Conservation (phyloP, 2,113 vertebrate species). For the Gallinago media region DNA sequence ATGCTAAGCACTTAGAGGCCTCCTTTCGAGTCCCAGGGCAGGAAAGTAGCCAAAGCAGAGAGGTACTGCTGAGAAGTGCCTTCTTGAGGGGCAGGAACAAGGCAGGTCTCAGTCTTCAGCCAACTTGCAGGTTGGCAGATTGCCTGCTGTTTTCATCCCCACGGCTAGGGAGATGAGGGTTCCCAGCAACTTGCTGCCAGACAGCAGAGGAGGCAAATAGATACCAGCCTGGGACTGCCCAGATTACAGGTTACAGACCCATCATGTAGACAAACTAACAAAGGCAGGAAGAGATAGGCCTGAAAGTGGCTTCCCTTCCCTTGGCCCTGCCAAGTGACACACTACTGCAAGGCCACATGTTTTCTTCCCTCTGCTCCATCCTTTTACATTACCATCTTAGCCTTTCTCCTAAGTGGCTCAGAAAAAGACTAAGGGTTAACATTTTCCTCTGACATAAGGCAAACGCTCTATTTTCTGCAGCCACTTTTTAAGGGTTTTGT, state of each 20-base stretch:
- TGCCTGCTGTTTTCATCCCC: neutral
- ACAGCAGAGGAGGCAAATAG: neutral
- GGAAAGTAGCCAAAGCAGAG: neutral
- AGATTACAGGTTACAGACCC: neutral
- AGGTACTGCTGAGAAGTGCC: neutral
- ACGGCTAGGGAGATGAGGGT: neutral
- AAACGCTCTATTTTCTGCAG: neutral
- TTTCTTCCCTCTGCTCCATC: neutral
- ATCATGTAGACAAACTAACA: neutral
- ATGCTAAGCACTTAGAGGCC: neutral
- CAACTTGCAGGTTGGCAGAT: accelerated
- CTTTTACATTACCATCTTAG: neutral
- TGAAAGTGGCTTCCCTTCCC: neutral
- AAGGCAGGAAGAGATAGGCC: neutral
- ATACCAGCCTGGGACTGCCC: neutral
- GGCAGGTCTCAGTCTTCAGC: neutral
- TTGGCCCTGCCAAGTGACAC: neutral
- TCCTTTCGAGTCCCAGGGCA: neutral
- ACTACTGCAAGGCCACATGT: neutral
- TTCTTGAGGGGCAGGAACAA: neutral
- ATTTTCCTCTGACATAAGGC: neutral
- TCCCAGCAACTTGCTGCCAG: neutral
- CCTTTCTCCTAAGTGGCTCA: neutral
- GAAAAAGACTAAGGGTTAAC: neutral
- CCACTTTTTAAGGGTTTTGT: neutral